Evolutionary conservation across 1,140 invertebrate genomes (phyloP).

Genomic region (Portunus trituberculatus): DNA sequence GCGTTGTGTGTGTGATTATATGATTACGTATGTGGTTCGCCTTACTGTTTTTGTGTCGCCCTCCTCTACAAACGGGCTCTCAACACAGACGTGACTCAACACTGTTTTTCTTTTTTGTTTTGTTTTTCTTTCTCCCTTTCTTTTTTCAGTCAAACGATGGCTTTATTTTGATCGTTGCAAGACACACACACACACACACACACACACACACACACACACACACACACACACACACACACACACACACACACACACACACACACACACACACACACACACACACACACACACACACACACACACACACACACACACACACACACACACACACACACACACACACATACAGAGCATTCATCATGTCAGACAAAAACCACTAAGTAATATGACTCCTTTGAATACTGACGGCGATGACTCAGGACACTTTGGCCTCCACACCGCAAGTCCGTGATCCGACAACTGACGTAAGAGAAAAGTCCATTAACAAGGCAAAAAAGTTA

Average conservation of each 20-base stretch:
- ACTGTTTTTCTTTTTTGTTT: neutral
- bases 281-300: neutral
- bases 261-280: too few relatives aligned
- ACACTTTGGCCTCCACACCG: neutral
- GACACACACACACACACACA: neutral
- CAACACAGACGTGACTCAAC: too few relatives aligned
- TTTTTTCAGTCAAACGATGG: neutral
- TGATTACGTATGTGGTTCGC: neutral
- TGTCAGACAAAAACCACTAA: neutral
- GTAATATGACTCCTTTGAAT: neutral
- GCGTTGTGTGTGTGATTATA: neutral
- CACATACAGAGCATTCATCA: neutral
- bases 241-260: too few relatives aligned
- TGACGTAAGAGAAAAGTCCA: neutral
- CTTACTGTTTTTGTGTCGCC: neutral
- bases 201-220: slow-evolving; percentile 20
- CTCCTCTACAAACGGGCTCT: neutral
- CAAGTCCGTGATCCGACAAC: neutral
- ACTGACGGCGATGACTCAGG: neutral
- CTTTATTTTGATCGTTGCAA: neutral
- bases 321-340: slow-evolving; percentile 12
- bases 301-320: slow-evolving; percentile 20
- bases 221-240: slow-evolving; percentile 12
- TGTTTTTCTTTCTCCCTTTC: neutral
- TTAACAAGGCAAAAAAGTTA: neutral